These are phyloP conservation scores for Rhizomys pruinosus DNA, from an alignment of 2,113 vertebrate genomes.

Conservation along the genomic window DNA sequence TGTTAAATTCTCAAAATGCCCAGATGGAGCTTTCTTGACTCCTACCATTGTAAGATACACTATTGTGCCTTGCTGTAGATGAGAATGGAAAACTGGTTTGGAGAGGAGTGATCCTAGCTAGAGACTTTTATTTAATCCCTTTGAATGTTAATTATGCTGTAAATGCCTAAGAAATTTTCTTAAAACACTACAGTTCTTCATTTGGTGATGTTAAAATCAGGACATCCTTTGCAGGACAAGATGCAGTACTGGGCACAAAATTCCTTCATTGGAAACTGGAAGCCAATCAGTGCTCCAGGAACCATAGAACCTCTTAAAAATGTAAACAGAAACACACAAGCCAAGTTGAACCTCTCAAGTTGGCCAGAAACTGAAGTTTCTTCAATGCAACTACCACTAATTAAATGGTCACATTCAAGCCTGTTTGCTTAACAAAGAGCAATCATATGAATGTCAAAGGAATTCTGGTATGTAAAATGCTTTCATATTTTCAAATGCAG, in stretches of 20 bases:
- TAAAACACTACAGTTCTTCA: background rate
- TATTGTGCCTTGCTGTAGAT: constrained; percentile 30
- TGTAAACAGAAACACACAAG: constrained; percentile 21
- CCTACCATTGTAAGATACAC: background rate
- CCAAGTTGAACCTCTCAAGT: background rate
- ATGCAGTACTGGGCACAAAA: background rate
- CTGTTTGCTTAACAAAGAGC: background rate
- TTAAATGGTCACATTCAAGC: background rate
- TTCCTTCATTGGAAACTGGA: background rate
- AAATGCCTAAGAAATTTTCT: background rate
- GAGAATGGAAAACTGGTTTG: background rate
- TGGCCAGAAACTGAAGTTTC: constrained; percentile 3
- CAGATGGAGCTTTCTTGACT: background rate
- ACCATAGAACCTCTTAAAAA: background rate
- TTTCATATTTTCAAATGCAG: background rate
- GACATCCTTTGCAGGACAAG: background rate
- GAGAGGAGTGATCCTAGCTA: background rate
- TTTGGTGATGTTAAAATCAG: background rate
- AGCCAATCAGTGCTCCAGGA: constrained; percentile 7
- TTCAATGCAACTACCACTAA: background rate
- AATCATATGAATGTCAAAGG: background rate
- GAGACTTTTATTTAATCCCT: background rate
- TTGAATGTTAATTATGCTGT: background rate
- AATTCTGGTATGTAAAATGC: background rate
- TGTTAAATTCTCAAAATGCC: background rate